A percentile compares a stretch with the other conserved stretches of the same genome.
These are phyloP conservation scores for Archaeoteleia sp. DNA, from an alignment of 2,888 invertebrate genomes.

Conservation along the genomic window DNA sequence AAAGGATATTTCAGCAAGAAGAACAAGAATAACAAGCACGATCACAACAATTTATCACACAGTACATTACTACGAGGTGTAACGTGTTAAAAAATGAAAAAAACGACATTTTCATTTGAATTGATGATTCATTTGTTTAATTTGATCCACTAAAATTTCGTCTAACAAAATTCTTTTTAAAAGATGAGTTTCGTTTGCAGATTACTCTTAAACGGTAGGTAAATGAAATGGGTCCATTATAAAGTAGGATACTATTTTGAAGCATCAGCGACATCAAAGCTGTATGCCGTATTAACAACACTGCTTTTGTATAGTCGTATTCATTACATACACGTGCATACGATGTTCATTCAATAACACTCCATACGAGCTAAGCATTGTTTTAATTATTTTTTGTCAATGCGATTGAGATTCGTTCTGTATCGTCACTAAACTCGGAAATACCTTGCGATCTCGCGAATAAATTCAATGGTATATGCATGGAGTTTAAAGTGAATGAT, in stretches of 20 bases:
- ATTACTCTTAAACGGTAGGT: slow-evolving; percentile 43
- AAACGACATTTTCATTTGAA: not conserved
- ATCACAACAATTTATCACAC: slow-evolving; percentile 62
- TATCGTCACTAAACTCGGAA: slow-evolving; percentile 12
- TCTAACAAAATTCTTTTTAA: slow-evolving; percentile 13
- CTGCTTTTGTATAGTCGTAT: slow-evolving; percentile 11
- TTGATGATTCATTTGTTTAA: no score
- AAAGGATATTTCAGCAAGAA: slow-evolving; percentile 61
- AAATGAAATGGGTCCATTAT: slow-evolving; percentile 18
- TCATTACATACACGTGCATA: slow-evolving; percentile 21
- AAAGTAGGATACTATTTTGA: slow-evolving; percentile 1
- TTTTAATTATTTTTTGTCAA: slow-evolving; percentile 17
- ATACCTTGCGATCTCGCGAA: slow-evolving; percentile 13
- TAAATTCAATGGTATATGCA: not conserved
- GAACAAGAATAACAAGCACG: slow-evolving; percentile 59
- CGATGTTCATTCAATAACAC: slow-evolving; percentile 16
- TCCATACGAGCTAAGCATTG: slow-evolving; percentile 7
- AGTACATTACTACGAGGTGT: slow-evolving; percentile 56
- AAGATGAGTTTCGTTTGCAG: slow-evolving; percentile 39
- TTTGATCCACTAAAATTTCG: slow-evolving; percentile 1
- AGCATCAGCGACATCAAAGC: not conserved
- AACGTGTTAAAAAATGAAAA: no score
- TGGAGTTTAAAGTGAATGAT: not conserved
- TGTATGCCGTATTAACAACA: not conserved
- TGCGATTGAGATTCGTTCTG: slow-evolving; percentile 16